Conservation (phyloP, 2,797 vertebrate genomes). For the Vireo griseus region DNA sequence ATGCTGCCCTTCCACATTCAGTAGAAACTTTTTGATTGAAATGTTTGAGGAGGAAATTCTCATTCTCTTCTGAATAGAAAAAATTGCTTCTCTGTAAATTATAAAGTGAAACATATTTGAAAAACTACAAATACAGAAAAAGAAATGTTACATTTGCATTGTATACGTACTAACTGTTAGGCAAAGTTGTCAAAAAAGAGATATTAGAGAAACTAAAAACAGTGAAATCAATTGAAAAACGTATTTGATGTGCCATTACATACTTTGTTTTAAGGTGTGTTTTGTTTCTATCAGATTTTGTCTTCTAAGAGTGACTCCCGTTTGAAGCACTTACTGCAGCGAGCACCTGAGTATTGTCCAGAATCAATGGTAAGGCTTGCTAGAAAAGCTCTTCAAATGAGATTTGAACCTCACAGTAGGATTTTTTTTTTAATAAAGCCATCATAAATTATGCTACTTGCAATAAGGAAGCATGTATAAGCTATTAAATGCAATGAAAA, state of each 20-base stretch:
- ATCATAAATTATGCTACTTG: not conserved
- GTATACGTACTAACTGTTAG: not conserved
- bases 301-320: constrained; percentile 96
- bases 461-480: not conserved
- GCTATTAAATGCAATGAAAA: not conserved
- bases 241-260: not conserved
- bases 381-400: not conserved
- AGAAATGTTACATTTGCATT: not conserved
- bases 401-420: not conserved
- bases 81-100: not conserved
- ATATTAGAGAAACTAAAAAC: not conserved
- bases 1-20: not conserved
- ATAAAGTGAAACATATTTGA: not conserved
- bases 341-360: constrained; percentile 93
- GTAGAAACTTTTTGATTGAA: not conserved
- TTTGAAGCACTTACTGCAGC: constrained; percentile 90
- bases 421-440: not conserved
- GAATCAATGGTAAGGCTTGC: constrained; percentile 88
- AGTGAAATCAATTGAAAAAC: not conserved
- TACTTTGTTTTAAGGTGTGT: not conserved
- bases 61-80: not conserved
- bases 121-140: not conserved
- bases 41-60: not conserved
- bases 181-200: not conserved
- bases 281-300: constrained; percentile 81